Conservation (phyloP, 2,797 vertebrate species). For the Microchirus variegatus region DNA sequence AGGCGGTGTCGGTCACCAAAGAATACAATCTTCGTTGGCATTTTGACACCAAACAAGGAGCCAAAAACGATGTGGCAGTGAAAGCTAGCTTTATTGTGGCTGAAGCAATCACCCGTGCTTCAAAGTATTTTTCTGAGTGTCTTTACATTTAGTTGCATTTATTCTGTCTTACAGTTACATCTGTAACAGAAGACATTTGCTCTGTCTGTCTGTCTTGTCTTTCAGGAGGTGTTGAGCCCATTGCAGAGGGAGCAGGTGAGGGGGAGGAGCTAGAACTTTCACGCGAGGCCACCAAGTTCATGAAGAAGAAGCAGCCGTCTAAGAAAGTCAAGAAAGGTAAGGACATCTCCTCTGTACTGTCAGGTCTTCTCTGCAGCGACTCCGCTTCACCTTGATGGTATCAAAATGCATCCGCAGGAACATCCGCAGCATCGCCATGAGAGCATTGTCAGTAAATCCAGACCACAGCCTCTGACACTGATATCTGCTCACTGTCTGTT, state of each 20-base stretch:
- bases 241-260: slow-evolving; percentile 80
- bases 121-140: no score
- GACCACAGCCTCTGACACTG: slow-evolving; percentile 28
- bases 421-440: slow-evolving; percentile 27
- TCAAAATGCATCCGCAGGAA: slow-evolving; percentile 14
- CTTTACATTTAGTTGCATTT: no score
- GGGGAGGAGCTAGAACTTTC: slow-evolving; percentile 77
- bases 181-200: neutral
- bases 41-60: no score
- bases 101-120: no score
- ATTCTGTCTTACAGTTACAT: no score
- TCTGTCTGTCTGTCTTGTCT: slow-evolving; percentile 18
- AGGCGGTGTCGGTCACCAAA: no score
- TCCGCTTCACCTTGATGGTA: slow-evolving; percentile 11
- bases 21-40: no score
- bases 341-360: slow-evolving; percentile 50
- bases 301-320: slow-evolving; percentile 73
- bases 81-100: no score
- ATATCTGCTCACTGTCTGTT: slow-evolving; percentile 53
- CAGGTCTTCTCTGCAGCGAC: neutral
- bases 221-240: slow-evolving; percentile 73
- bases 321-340: slow-evolving; percentile 79
- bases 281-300: slow-evolving; percentile 74
- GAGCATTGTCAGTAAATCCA: slow-evolving; percentile 32
- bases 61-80: no score